A percentile compares a stretch with the other conserved stretches of the same genome.
Evolutionary conservation across 2,888 invertebrate genomes (phyloP).

Genomic region (Drosophila pegasa): DNA sequence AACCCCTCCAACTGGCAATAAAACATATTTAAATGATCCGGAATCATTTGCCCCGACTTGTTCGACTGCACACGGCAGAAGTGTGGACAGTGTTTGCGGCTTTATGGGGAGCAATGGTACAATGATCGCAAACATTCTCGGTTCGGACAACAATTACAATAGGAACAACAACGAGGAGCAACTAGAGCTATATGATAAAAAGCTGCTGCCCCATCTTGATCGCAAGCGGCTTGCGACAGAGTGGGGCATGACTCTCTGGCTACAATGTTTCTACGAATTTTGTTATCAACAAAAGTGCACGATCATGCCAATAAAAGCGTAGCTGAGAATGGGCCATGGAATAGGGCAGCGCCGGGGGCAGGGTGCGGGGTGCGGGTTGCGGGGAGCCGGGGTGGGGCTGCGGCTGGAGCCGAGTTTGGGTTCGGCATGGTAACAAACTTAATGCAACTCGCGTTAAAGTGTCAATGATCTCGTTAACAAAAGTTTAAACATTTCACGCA

Average conservation of each 20-base stretch:
- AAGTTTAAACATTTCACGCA: slow-evolving; percentile 77
- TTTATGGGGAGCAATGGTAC: slow-evolving; percentile 9
- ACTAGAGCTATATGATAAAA: slow-evolving; percentile 32
- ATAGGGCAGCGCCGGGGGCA: neutral
- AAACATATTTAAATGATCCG: neutral
- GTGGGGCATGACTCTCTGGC: slow-evolving; percentile 43
- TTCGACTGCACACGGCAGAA: slow-evolving; percentile 3
- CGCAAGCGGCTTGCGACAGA: slow-evolving; percentile 36
- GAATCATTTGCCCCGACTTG: neutral
- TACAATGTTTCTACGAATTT: slow-evolving; percentile 68
- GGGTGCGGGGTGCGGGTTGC: neutral
- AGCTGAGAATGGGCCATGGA: slow-evolving; percentile 27
- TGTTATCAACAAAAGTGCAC: slow-evolving; percentile 78
- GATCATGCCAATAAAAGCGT: slow-evolving; percentile 78
- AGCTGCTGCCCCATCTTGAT: slow-evolving; percentile 49
- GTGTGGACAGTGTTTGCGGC: neutral
- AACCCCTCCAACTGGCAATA: too few relatives aligned
- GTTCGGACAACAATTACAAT: slow-evolving; percentile 28
- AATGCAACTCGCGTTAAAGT: slow-evolving; percentile 82
- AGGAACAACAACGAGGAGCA: slow-evolving; percentile 2
- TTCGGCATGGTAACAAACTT: slow-evolving; percentile 78
- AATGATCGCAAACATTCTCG: slow-evolving; percentile 22
- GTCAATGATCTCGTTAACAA: slow-evolving; percentile 80
- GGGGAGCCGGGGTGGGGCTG: slow-evolving; percentile 3
- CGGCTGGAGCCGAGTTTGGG: slow-evolving; percentile 24